Evolutionary conservation across 2,888 invertebrate genomes (phyloP).

Genomic region (Ochropacha duplaris): DNA sequence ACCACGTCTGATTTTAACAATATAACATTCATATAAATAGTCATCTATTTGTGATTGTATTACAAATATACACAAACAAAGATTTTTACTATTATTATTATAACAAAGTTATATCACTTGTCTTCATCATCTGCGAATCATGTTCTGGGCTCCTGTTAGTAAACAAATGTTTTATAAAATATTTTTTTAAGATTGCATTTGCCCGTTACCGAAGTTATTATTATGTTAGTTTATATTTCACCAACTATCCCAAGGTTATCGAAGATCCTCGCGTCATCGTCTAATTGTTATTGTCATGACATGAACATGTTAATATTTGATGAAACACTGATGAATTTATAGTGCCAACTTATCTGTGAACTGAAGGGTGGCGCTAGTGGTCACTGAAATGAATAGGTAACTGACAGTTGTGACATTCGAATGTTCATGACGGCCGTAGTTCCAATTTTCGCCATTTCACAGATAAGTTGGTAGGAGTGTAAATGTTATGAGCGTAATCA

Average conservation of each 20-base stretch:
- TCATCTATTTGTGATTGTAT: not conserved
- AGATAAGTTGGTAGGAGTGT: no score
- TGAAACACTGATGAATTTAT: not conserved
- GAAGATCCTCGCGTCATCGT: not conserved
- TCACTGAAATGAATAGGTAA: no score
- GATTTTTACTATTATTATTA: slow-evolving; percentile 30
- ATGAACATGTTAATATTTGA: not conserved
- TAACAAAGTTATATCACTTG: slow-evolving; percentile 64
- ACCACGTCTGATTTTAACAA: not conserved
- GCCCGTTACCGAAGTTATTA: not conserved
- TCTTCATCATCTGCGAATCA: slow-evolving; percentile 57
- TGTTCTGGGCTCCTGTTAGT: slow-evolving; percentile 66
- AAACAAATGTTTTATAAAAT: slow-evolving; percentile 25
- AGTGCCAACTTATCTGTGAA: no score
- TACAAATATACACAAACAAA: not conserved
- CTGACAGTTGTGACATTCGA: no score
- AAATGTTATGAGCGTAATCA: not conserved
- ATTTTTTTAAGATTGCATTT: not conserved
- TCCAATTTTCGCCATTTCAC: no score
- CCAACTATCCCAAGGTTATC: not conserved
- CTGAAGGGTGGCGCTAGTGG: no score
- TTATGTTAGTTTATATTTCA: not conserved
- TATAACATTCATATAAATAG: not conserved
- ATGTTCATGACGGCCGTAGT: no score
- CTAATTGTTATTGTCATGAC: not conserved